These are phyloP conservation scores for Perca flavescens DNA, from an alignment of 2,113 vertebrate genomes.

Conservation along the genomic window DNA sequence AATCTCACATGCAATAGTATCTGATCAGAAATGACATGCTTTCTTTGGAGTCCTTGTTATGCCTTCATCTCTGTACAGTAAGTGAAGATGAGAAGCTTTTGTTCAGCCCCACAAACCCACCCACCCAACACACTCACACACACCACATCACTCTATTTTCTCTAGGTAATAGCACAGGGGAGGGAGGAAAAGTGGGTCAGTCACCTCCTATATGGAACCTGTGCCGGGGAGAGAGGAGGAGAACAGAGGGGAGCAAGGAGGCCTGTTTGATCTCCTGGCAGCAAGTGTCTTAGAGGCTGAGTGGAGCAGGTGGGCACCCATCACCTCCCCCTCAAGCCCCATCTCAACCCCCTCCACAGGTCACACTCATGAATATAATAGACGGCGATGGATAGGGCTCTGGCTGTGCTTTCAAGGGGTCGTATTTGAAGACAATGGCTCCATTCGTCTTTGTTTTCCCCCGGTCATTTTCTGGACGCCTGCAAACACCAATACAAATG, in stretches of 20 bases:
- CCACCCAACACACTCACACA: constrained; percentile 21
- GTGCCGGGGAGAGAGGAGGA: constrained; percentile 44
- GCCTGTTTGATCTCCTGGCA: constrained; percentile 77
- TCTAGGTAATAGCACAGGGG: constrained; percentile 72
- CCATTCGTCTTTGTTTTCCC: constrained; percentile 71
- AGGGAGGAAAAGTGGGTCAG: constrained; percentile 77
- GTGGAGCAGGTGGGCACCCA: constrained; percentile 73
- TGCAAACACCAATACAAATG: constrained; percentile 60
- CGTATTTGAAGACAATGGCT: constrained; percentile 75
- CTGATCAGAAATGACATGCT: constrained; percentile 60
- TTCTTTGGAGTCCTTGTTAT: constrained; percentile 56
- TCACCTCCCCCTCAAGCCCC: constrained; percentile 31
- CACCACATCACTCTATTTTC: constrained; percentile 63
- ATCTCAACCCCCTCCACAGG: constrained; percentile 45
- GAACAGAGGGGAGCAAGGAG: constrained; percentile 58
- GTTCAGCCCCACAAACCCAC: constrained; percentile 47
- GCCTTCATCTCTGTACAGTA: constrained; percentile 61
- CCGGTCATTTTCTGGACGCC: constrained; percentile 57
- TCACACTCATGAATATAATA: constrained; percentile 76
- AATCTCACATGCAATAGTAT: constrained; percentile 44
- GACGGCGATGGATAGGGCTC: constrained; percentile 63
- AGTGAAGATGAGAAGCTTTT: constrained; percentile 65
- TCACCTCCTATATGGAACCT: constrained; percentile 67
- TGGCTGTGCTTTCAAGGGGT: constrained; percentile 67
- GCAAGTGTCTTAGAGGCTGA: constrained; percentile 67